Evolutionary conservation across 2,888 invertebrate species (phyloP).

Genomic region (Cylindroiulus punctatus): DNA sequence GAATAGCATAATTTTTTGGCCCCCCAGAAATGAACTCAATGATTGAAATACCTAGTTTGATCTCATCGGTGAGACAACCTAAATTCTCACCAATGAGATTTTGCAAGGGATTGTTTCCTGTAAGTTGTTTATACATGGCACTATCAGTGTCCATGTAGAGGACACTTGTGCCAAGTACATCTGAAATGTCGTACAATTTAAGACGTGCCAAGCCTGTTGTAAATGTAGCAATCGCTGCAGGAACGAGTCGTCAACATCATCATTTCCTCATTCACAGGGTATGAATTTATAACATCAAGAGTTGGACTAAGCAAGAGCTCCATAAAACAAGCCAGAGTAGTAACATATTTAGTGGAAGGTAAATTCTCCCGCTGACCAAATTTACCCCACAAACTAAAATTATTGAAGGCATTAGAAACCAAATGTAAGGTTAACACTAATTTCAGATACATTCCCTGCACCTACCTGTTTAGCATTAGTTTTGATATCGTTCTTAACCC

Average conservation of each 20-base stretch:
- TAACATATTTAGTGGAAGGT: background rate
- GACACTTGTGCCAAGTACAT: slow-evolving; percentile 61
- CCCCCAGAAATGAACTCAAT: slow-evolving; percentile 63
- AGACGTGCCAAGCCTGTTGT: slow-evolving; percentile 63
- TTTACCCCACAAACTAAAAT: slow-evolving; percentile 47
- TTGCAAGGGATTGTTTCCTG: slow-evolving; percentile 59
- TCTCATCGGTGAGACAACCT: slow-evolving; percentile 64
- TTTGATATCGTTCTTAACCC: background rate
- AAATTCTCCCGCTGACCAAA: slow-evolving; percentile 45
- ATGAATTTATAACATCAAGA: background rate
- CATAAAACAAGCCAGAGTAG: background rate
- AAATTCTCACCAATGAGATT: slow-evolving; percentile 61
- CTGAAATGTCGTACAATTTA: slow-evolving; percentile 63
- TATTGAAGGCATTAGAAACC: background rate
- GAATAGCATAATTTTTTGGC: slow-evolving; percentile 64
- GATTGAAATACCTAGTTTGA: slow-evolving; percentile 62
- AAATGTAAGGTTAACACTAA: background rate
- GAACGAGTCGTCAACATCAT: too few relatives aligned
- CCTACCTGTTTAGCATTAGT: slow-evolving; percentile 35
- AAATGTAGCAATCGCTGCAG: too few relatives aligned
- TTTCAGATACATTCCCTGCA: background rate
- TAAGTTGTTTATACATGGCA: slow-evolving; percentile 60
- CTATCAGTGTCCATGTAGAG: slow-evolving; percentile 65
- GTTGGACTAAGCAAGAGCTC: background rate
- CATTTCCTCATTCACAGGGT: slow-evolving; percentile 35